Evolutionary conservation across 2,113 vertebrate species (phyloP).

Genomic region (Galeopterus variegatus): DNA sequence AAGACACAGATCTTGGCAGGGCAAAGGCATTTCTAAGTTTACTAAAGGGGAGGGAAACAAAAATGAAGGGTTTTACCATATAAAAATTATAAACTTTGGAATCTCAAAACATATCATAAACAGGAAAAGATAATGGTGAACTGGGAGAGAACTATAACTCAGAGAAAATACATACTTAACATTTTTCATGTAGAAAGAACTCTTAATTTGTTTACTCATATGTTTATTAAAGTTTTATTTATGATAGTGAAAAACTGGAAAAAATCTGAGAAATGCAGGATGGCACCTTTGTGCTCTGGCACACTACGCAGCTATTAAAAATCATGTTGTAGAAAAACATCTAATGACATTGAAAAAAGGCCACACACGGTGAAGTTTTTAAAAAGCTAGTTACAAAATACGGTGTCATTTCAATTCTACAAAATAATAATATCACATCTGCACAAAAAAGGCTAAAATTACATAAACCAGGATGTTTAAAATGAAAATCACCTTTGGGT

Average conservation of each 20-base stretch:
- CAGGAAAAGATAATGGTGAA: background rate
- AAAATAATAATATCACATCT: background rate
- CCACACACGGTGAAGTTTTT: background rate
- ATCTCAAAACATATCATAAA: background rate
- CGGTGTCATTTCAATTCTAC: background rate
- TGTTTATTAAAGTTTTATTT: background rate
- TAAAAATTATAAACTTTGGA: background rate
- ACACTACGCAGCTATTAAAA: background rate
- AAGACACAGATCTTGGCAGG: background rate
- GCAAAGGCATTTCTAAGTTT: background rate
- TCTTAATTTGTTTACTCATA: background rate
- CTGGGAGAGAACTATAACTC: fast-evolving
- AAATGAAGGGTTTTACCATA: background rate
- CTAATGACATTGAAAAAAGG: background rate
- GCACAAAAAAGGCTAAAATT: background rate
- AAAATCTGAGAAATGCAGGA: background rate
- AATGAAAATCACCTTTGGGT: slow-evolving; percentile 16
- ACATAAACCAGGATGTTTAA: background rate
- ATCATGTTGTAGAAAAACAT: background rate
- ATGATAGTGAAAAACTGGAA: background rate
- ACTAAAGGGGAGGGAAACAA: background rate
- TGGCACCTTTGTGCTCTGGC: fast-evolving
- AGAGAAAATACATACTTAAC: background rate
- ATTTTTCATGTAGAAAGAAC: background rate
- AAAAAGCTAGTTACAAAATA: background rate